Evolutionary conservation across 2,888 invertebrate species (phyloP).

Genomic region (Apamea anceps): DNA sequence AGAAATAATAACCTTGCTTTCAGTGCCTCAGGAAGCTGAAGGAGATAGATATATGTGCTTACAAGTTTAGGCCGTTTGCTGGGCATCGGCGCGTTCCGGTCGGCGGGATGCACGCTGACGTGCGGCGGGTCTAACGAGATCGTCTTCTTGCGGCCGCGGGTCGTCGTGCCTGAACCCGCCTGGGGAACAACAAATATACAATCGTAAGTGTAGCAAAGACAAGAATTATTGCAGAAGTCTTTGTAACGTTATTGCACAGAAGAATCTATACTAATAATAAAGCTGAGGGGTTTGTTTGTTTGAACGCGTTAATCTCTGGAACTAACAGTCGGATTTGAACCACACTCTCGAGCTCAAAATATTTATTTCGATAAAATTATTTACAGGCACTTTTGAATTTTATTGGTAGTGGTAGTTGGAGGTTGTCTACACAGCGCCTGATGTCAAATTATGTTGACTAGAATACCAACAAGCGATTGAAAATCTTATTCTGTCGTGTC

Average conservation of each 20-base stretch:
- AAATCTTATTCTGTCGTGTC: neutral
- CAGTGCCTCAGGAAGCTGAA: too few relatives aligned
- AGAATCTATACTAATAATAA: too few relatives aligned
- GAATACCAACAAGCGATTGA: neutral
- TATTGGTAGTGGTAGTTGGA: neutral
- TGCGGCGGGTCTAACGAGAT: slow-evolving; percentile 95
- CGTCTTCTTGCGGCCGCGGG: slow-evolving; percentile 96
- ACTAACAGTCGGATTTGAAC: neutral
- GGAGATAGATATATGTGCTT: neutral
- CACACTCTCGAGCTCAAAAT: neutral
- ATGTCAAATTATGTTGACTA: neutral
- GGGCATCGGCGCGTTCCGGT: slow-evolving; percentile 78
- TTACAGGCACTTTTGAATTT: neutral
- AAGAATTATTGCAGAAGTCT: neutral
- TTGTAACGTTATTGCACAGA: neutral
- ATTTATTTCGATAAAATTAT: too few relatives aligned
- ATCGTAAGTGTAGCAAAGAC: neutral
- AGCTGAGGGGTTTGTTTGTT: too few relatives aligned
- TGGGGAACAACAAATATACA: slow-evolving; percentile 55
- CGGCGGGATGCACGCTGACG: slow-evolving; percentile 86
- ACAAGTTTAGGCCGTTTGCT: slow-evolving; percentile 87
- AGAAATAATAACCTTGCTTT: too few relatives aligned
- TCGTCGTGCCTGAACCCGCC: slow-evolving; percentile 95
- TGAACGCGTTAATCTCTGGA: too few relatives aligned
- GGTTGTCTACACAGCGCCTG: too few relatives aligned